These are phyloP conservation scores for Platysternon megacephalum DNA, from an alignment of 2,113 vertebrate genomes.

Conservation along the genomic window DNA sequence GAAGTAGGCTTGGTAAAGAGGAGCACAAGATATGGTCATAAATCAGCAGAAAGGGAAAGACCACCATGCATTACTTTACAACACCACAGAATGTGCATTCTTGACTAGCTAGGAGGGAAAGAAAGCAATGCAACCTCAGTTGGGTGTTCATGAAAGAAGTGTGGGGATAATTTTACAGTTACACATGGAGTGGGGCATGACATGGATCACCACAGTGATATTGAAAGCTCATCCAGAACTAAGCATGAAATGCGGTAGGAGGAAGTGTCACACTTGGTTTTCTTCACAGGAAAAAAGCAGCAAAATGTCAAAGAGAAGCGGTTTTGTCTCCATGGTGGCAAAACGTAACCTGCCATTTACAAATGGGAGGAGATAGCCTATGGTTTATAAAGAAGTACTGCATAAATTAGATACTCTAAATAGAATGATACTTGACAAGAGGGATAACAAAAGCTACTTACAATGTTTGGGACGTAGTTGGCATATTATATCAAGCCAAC, in stretches of 20 bases:
- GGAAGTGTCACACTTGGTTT: not conserved
- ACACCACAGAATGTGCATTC: not conserved
- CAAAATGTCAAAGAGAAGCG: not conserved
- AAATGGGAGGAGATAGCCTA: not conserved
- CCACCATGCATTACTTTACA: not conserved
- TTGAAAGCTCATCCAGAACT: not conserved
- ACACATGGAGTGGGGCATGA: too few species aligned
- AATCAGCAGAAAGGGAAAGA: not conserved
- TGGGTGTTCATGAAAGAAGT: not conserved
- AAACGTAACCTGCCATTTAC: not conserved
- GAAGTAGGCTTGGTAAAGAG: not conserved
- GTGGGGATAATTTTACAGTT: not conserved
- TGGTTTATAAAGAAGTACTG: not conserved
- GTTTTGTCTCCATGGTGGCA: not conserved
- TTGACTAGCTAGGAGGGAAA: not conserved
- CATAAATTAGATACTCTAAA: not conserved
- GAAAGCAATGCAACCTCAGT: not conserved
- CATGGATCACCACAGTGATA: not conserved
- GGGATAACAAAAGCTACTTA: not conserved
- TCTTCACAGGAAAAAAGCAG: not conserved
- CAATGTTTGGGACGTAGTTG: not conserved
- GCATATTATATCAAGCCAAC: not conserved
- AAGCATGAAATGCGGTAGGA: not conserved
- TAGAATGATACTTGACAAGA: not conserved
- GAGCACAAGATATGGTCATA: not conserved